Base-by-base conservation (phyloP, 2,797 vertebrate species). In the Allobates femoralis region DNA sequence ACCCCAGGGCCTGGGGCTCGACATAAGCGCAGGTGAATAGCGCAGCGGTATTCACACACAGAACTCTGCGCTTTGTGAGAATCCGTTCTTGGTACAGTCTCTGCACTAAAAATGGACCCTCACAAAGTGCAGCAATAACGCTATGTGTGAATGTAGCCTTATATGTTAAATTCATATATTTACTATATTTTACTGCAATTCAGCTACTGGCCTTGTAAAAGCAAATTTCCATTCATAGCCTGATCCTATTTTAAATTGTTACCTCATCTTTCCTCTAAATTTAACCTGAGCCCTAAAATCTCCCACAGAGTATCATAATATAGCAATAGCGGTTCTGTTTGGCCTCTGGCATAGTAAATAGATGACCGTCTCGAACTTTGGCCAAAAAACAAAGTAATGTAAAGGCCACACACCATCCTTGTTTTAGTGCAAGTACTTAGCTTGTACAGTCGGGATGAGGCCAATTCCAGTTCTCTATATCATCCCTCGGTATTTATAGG, bases 341-440 rank as follows among this genome's bases (percentile, higher is more conserved):
- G 75, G 75, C 75, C 8, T n/a, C 23, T 41, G 51, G 51, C 23
- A 41, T 46, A 28, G 51, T 78, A 85, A 85, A 79, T 79, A 79
- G 58, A 69, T 77, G 51, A 71, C 76, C 12, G n/a, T 55, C 75
- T 78, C 11, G 2, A 66, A 51, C 83, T 77, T 74, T 53, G 66
- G 41, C 67, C 56, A 86, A 67, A 19, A 76, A 81, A 86, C 55
- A 66, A 76, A 66, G 37, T n/a, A 75, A 64, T 30, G 21, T 81
- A 75, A 37, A 76, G 60, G 85, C 79, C 71, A 56, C 79, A 77
- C 71, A 82, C 56, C 5, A 77, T 23, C 46, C 81, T 74, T 81
- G 21, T 55, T 81, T 56, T 76, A 67, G 60, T 77, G 51, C 30
- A 55, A 75, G 41, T 19, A 23, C 75, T 66, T 41, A 11, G 67